Evolutionary conservation across 2,113 vertebrate genomes (phyloP).

Genomic region (Pteropus alecto): DNA sequence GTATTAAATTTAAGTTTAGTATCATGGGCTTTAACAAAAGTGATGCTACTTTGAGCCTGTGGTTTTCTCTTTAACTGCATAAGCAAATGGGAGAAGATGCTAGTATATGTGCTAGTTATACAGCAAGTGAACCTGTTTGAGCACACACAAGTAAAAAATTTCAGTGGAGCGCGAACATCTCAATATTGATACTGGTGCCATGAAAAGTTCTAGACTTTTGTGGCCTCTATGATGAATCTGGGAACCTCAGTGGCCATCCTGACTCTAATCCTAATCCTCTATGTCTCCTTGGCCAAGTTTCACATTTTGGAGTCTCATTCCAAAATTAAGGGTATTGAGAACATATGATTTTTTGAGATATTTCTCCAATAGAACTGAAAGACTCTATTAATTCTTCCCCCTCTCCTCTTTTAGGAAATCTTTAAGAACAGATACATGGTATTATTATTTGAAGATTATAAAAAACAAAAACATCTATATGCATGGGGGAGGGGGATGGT

Average conservation of each 20-base stretch:
- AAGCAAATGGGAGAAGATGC: neutral
- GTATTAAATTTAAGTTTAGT: neutral
- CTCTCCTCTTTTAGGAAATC: neutral
- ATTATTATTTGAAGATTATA: neutral
- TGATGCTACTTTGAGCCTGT: neutral
- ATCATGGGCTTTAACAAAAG: neutral
- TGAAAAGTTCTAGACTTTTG: neutral
- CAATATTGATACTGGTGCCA: neutral
- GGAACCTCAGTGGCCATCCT: neutral
- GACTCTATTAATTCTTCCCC: neutral
- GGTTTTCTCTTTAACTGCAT: neutral
- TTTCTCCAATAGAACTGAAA: neutral
- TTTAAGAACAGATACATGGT: neutral
- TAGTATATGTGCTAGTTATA: neutral
- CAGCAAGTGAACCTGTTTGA: neutral
- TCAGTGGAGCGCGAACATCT: neutral
- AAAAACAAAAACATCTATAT: neutral
- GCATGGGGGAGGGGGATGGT: neutral
- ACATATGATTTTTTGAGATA: neutral
- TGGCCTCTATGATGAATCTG: neutral
- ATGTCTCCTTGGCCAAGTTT: neutral
- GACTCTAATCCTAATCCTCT: neutral
- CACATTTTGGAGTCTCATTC: neutral
- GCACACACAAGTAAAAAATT: neutral
- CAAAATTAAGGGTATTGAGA: neutral